Conservation (phyloP, 2,888 invertebrate genomes). For the Buathra laborator region DNA sequence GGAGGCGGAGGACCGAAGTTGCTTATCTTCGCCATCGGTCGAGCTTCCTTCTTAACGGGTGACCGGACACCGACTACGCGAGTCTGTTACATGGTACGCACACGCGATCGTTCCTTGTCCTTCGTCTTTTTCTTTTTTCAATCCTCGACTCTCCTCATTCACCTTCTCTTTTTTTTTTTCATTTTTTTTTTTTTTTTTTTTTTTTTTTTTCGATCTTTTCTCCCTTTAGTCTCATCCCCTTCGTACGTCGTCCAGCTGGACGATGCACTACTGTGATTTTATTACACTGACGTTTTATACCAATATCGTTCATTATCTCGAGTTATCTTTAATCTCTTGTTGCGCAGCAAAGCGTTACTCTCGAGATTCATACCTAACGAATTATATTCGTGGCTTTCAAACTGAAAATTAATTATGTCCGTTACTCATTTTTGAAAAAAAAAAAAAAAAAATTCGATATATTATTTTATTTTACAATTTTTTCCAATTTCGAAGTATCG, state of each 20-base stretch:
- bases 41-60: slow-evolving; percentile 84
- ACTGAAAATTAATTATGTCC: not conserved
- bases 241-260: slow-evolving; percentile 24
- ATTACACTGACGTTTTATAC: slow-evolving; percentile 35
- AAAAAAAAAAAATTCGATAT: no score
- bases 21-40: slow-evolving; percentile 83
- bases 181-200: slow-evolving; percentile 24
- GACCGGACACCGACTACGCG: slow-evolving; percentile 79
- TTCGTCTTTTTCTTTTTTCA: slow-evolving; percentile 26
- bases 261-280: slow-evolving; percentile 23
- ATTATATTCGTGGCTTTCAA: not conserved
- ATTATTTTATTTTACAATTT: no score
- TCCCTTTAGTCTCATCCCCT: not conserved
- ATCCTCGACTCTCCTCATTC: slow-evolving; percentile 31
- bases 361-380: not conserved
- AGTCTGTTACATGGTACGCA: slow-evolving; percentile 67
- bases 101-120: slow-evolving; percentile 64
- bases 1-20: slow-evolving; percentile 71
- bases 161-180: slow-evolving; percentile 22
- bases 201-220: slow-evolving; percentile 1
- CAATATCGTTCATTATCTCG: slow-evolving; percentile 47
- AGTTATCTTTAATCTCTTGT: slow-evolving; percentile 2
- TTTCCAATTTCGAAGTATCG: no score
- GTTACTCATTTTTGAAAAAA: no score
- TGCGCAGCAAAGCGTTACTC: not conserved